Conservation (phyloP, 2,888 invertebrate species). For the Ceratothoa steindachneri region DNA sequence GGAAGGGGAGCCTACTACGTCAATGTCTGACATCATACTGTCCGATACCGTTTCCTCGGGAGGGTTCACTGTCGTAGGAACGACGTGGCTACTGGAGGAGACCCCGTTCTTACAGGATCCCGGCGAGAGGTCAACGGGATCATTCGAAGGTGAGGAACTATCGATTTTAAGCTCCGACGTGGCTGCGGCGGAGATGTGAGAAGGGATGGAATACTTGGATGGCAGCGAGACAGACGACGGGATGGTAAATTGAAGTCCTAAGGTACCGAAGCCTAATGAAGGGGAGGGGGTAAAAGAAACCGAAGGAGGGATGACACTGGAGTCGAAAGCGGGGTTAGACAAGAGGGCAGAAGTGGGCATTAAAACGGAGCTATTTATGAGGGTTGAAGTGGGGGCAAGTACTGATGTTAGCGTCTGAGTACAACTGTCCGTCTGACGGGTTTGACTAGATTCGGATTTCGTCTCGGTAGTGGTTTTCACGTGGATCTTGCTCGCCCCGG, state of each 20-base stretch:
- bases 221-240: not conserved
- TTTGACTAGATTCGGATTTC: not conserved
- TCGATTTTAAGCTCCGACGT: not conserved
- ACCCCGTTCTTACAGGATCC: not conserved
- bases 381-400: not conserved
- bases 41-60: not conserved
- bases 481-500: not conserved
- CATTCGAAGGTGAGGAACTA: not conserved
- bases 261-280: not conserved
- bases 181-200: not conserved
- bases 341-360: not conserved
- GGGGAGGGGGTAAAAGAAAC: not conserved
- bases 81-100: not conserved
- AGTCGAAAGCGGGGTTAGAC: not conserved
- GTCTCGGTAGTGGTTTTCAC: not conserved
- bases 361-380: not conserved
- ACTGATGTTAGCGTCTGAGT: not conserved
- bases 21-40: not conserved
- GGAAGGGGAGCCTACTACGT: not conserved
- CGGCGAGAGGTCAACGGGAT: not conserved
- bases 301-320: not conserved
- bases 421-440: not conserved
- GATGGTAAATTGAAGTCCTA: not conserved
- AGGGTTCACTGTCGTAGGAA: not conserved
- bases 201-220: not conserved